Conservation (phyloP, 2,797 vertebrate species). For the Phataginus tetradactyla region DNA sequence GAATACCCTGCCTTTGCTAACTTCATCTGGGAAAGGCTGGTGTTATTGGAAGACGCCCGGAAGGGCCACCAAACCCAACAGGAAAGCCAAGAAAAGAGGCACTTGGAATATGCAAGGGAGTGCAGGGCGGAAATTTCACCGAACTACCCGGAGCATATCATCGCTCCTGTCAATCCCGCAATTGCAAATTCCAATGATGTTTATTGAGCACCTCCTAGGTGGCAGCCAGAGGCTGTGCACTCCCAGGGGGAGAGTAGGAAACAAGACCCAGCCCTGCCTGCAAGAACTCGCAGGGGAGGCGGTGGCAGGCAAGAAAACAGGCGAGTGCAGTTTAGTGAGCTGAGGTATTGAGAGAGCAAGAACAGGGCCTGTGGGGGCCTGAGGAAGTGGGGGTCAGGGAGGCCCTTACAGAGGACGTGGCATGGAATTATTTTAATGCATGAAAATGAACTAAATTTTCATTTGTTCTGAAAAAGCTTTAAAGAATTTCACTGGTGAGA, state of each 20-base stretch:
- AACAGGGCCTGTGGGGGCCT: fast-evolving
- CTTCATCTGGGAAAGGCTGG: not conserved
- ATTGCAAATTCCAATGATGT: not conserved
- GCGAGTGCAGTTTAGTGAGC: fast-evolving
- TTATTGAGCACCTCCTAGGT: not conserved
- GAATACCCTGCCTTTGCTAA: not conserved
- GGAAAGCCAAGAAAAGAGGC: not conserved
- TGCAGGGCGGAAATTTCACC: not conserved
- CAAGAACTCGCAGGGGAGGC: fast-evolving
- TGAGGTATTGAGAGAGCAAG: not conserved
- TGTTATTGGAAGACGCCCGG: not conserved
- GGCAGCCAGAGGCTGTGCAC: not conserved
- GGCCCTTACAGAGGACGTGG: not conserved
- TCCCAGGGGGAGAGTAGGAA: not conserved
- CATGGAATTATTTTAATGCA: not conserved
- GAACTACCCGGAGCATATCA: not conserved
- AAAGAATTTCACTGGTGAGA: not conserved
- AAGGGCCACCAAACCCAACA: not conserved
- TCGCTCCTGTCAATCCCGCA: not conserved
- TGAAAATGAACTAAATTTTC: not conserved
- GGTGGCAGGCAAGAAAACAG: not conserved
- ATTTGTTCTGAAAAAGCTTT: constrained; percentile 46
- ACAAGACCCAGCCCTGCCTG: not conserved
- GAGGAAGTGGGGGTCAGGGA: not conserved
- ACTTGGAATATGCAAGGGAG: not conserved